Evolutionary conservation across 2,888 invertebrate species (phyloP), one percentile per base, ranked within the genome.

Genomic region (Ptychoptera albimana): DNA sequence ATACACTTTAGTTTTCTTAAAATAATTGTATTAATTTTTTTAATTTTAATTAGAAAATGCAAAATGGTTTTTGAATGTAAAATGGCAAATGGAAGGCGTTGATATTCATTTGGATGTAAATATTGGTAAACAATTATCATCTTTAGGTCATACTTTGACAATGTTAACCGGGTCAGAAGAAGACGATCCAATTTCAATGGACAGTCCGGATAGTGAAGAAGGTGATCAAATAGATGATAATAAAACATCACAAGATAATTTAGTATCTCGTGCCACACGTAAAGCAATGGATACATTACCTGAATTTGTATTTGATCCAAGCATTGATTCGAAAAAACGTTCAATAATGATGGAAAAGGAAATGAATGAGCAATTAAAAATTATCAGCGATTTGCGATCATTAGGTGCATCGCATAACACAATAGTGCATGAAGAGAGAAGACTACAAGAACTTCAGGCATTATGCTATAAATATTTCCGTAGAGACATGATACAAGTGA

Each of bases 71-170:
- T 70, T 98, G 46, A 96, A 96, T 65, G 93, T 98, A 1, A 85
- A 91, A 50, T 97, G 97, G 93, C 87, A 96, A 68, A 98, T 98
- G 98, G 91, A 96, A 63, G 98, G 98, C 42, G 92, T 96, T 8
- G 94, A 94, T 58, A 92, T 96, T 51, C 92, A 96, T 61, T 67
- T 96, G 45, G 94, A 96, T 64, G 88, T 92, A 1, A 91, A 86
- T 61, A 91, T 98, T 37, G 97, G 97, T 43, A 93, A 96, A 62
- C 88, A 94, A 58, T 69, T 97, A 23, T 92, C 93, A 0, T 85
- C 93, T 1, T 70, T 97, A 34, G 93, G 94, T 0, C 88, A 93
- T 61, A 97, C 97, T 0, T 73, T 97, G 45, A 96, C 97, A 0
- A 89, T 92, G 75, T 70, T 97, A 39, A 92, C 94, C 0, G 92